A percentile compares a stretch with the other conserved stretches of the same genome.
Evolutionary conservation across 2,113 vertebrate species (phyloP).

Genomic region (Naja naja): DNA sequence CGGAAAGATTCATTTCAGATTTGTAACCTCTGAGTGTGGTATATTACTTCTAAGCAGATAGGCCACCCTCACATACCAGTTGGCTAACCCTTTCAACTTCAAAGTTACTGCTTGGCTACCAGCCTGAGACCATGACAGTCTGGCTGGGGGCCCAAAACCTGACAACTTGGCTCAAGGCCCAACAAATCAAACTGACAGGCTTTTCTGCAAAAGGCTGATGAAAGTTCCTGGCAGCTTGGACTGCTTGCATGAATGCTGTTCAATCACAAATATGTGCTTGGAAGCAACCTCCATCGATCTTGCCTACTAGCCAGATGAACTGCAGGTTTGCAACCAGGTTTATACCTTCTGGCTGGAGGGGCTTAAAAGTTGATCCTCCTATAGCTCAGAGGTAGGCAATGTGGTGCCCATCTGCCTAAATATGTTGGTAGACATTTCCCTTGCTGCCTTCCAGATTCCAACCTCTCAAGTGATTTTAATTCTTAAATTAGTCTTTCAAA

Average conservation of each 20-base stretch:
- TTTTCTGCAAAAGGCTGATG: slow-evolving; percentile 82
- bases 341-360: slow-evolving; percentile 24
- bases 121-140: slow-evolving; percentile 89
- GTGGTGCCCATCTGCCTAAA: not conserved
- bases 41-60: slow-evolving; percentile 80
- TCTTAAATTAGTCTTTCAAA: not conserved
- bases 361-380: not conserved
- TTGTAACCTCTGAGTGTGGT: slow-evolving; percentile 77
- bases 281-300: slow-evolving; percentile 42
- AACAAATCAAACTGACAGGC: slow-evolving; percentile 80
- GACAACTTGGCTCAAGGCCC: slow-evolving; percentile 85
- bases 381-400: not conserved
- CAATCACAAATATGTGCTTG: slow-evolving; percentile 46
- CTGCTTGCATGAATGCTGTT: slow-evolving; percentile 57
- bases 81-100: slow-evolving; percentile 88
- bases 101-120: slow-evolving; percentile 90
- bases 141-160: slow-evolving; percentile 85
- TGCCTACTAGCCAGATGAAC: not conserved
- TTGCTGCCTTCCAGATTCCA: not conserved
- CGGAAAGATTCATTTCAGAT: slow-evolving; percentile 71
- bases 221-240: slow-evolving; percentile 81
- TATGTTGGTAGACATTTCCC: not conserved
- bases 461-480: not conserved
- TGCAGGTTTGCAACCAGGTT: slow-evolving; percentile 22
- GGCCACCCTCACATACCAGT: slow-evolving; percentile 87